Evolutionary conservation across 1,140 invertebrate species (phyloP).

Genomic region (Drosophila leontia): DNA sequence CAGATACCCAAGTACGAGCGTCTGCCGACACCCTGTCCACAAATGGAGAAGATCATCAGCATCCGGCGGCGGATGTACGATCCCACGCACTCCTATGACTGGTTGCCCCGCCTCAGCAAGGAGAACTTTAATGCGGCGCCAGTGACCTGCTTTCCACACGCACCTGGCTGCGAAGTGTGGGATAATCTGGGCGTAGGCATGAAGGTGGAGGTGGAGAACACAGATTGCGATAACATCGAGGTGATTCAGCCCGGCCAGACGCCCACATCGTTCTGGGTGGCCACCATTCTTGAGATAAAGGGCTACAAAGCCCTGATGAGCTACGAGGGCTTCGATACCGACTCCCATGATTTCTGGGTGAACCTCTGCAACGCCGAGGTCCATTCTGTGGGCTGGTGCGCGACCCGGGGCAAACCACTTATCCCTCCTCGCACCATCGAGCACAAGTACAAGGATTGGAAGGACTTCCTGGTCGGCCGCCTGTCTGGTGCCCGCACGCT

Average conservation of each 20-base stretch:
- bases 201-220: conserved; percentile 98
- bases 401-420: conserved; percentile 95
- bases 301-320: conserved; percentile 96
- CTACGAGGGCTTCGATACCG: conserved; percentile 96
- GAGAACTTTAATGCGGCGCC: conserved; percentile 93
- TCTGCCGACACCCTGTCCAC: conserved; percentile 73
- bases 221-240: conserved; percentile 90
- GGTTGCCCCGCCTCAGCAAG: conserved; percentile 91
- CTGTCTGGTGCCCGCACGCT: conserved; percentile 96
- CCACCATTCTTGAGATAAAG: conserved; percentile 95
- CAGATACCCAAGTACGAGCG: conserved; percentile 85
- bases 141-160: conserved; percentile 96
- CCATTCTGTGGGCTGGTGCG: conserved; percentile 98
- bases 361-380: conserved; percentile 96
- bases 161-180: conserved; percentile 96
- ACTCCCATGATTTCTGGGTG: conserved; percentile 97
- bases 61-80: conserved; percentile 86
- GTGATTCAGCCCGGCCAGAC: conserved; percentile 88
- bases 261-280: conserved; percentile 97
- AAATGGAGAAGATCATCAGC: conserved; percentile 85
- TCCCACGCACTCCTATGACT: conserved; percentile 91
- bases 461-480: conserved; percentile 95
- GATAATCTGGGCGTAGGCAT: conserved; percentile 96
- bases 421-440: conserved; percentile 96
- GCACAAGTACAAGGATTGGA: conserved; percentile 97